phyloP scores from a whole-genome alignment of 2,113 vertebrate genomes.

The Pseudois nayaur region DNA sequence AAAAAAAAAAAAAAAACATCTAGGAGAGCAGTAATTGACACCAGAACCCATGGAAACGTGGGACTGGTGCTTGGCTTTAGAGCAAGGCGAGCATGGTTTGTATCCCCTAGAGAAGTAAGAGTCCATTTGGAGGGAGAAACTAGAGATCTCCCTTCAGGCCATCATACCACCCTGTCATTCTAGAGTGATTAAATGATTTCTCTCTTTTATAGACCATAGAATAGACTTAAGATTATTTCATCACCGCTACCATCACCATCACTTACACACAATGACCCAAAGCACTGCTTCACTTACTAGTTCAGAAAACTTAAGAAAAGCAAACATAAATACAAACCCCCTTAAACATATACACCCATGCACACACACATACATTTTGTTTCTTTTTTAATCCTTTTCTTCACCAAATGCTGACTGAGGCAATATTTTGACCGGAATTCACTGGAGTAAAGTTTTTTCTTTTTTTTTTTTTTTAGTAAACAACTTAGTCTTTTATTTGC shows the following conservation, averaged over 20 bases:
- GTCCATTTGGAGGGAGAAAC: conserved; percentile 27
- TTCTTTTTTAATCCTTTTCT: background rate
- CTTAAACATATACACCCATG: too few species aligned
- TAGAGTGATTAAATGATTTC: conserved; percentile 3
- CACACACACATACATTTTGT: background rate
- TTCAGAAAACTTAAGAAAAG: conserved; percentile 3
- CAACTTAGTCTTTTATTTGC: background rate
- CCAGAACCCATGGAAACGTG: background rate
- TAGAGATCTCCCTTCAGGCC: background rate
- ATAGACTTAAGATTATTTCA: background rate
- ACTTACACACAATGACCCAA: background rate
- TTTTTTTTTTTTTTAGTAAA: background rate
- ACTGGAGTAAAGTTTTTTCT: background rate
- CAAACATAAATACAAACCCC: background rate
- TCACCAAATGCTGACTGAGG: background rate
- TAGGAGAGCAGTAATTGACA: background rate
- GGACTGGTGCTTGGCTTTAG: background rate
- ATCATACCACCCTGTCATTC: background rate
- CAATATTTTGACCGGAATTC: background rate
- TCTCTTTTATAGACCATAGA: background rate
- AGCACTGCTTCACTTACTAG: background rate
- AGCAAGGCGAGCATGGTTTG: background rate
- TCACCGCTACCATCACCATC: background rate
- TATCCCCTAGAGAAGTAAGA: background rate
- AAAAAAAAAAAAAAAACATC: too few species aligned